These are phyloP conservation scores for Amiota minor DNA, from an alignment of 2,888 invertebrate species.

Conservation along the genomic window DNA sequence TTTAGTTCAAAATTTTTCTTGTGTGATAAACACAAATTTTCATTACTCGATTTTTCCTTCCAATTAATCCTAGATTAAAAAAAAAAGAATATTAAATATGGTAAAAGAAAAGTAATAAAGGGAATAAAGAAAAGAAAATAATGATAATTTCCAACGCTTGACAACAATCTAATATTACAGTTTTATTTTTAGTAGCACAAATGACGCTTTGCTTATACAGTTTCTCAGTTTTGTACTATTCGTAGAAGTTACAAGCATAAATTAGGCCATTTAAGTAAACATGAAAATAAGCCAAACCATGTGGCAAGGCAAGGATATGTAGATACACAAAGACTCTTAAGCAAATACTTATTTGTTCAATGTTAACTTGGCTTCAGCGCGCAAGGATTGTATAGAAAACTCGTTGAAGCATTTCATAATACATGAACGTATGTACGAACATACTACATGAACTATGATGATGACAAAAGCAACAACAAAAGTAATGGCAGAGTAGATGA, in stretches of 20 bases:
- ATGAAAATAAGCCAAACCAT: conserved; percentile 16
- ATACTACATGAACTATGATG: conserved; percentile 29
- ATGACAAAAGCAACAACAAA: conserved; percentile 35
- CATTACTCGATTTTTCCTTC: background rate
- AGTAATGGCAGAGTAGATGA: conserved; percentile 8
- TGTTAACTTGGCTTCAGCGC: background rate
- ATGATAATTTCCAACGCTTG: conserved; percentile 25
- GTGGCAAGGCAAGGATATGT: background rate
- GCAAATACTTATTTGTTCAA: conserved; percentile 1
- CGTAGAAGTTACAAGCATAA: conserved; percentile 16
- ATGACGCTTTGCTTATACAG: background rate
- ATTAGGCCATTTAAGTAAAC: conserved; percentile 27
- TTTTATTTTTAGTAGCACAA: conserved; percentile 10
- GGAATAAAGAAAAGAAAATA: background rate
- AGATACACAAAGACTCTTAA: conserved; percentile 27
- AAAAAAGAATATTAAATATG: too few species aligned
- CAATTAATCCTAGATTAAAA: background rate
- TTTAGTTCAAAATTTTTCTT: too few species aligned
- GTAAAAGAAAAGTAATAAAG: background rate
- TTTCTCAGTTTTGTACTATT: background rate
- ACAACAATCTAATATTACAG: conserved; percentile 26
- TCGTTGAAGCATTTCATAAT: conserved; percentile 64
- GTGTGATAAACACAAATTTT: background rate
- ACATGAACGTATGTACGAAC: background rate
- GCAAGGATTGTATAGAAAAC: conserved; percentile 38